Conservation (phyloP, 2,113 vertebrate species). For the Azemiops feae region DNA sequence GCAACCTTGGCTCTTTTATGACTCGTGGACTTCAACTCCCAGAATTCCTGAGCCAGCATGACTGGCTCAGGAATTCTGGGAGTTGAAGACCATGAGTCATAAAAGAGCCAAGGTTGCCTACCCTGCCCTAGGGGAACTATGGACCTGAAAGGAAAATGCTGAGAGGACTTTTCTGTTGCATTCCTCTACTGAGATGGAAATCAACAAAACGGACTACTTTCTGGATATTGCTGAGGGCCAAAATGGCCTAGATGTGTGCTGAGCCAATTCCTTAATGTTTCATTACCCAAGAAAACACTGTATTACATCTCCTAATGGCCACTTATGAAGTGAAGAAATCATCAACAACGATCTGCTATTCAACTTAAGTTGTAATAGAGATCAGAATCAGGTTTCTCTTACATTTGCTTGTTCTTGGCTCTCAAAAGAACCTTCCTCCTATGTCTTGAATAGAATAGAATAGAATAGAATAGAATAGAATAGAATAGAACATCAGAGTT, state of each 20-base stretch:
- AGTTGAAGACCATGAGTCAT: no score
- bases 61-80: no score
- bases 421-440: background rate
- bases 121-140: background rate
- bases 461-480: no score
- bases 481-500: no score
- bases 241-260: background rate
- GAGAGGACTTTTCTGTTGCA: background rate
- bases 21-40: no score
- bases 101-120: no score
- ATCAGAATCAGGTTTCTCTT: background rate
- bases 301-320: background rate
- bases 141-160: background rate
- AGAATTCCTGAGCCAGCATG: no score
- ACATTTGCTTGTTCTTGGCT: background rate
- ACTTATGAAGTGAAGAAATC: background rate
- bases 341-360: background rate
- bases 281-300: background rate
- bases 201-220: background rate
- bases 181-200: background rate
- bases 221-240: background rate
- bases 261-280: background rate
- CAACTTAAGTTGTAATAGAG: background rate
- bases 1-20: no score
- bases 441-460: background rate